Base-by-base conservation (phyloP, 1,140 invertebrate species). In the Bombyx mandarina region DNA sequence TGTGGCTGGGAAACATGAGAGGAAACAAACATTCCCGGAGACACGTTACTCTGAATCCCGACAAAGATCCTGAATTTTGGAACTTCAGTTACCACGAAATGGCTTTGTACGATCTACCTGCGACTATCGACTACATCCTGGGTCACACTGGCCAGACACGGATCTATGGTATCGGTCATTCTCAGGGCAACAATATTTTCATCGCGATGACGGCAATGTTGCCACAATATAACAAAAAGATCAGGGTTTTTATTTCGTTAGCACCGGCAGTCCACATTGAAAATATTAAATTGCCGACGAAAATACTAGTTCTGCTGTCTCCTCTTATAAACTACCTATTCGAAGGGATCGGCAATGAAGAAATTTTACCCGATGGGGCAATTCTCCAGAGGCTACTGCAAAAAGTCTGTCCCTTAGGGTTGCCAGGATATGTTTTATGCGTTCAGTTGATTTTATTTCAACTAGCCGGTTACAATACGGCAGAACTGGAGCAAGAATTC, bases 1-100 rank as follows among this genome's bases (percentile, higher is more conserved):
- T 94, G 4, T 95, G 93, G 93, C 59, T 93, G 61, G 91, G 90
- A 0, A 94, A 94, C 76, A 82, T 87, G 10, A 84, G 94, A 53
- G 93, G 93, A 3, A 93, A 90, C 71, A 88, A 88, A 5, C 93
- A 93, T 66, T 91, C 91, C 1, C 82, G 88, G 46, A 84, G 88
- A n/a, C 93, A 93, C 70, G 70, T 81, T 6, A 75, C 64, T 3
- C 65, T 89, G 43, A 68, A 89, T 69, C 85, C 89, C 7, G 60
- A 82, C 45, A 91, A 90, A 66, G 91, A 93, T 65, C 68, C 93
- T 18, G 12, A 18, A 18, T 18, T 18, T 18, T 18, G 12, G 12
- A 18, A 18, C 12, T 18, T 18, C 12, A 18, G 12, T 18, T 18
- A 18, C 12, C 12, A 18, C 12, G 12, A 18, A 18, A 18, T 18